These are phyloP conservation scores for Andrena bucephala DNA, from an alignment of 2,888 invertebrate genomes.

Conservation along the genomic window DNA sequence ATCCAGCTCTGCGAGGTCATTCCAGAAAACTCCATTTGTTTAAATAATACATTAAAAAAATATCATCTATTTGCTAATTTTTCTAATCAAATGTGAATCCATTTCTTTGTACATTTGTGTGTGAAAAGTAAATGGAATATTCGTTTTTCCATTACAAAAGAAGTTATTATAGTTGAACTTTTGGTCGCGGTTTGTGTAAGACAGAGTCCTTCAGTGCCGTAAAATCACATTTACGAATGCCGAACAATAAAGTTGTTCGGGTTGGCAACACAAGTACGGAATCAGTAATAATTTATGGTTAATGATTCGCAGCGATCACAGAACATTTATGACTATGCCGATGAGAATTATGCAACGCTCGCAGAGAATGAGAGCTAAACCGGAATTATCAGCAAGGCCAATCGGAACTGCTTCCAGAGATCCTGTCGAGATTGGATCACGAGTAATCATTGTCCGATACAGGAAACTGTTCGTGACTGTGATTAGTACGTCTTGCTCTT, in stretches of 20 bases:
- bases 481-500: constrained; percentile 21
- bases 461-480: constrained; percentile 12
- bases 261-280: constrained; percentile 43
- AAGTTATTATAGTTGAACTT: no score
- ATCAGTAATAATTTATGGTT: constrained; percentile 32
- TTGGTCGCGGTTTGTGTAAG: no score
- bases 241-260: constrained; percentile 3
- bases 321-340: constrained; percentile 64
- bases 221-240: no score
- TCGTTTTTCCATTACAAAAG: no score
- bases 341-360: constrained; percentile 44
- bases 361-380: constrained; percentile 48
- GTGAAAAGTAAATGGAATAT: no score
- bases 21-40: no score
- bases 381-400: constrained; percentile 71
- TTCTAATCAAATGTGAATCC: no score
- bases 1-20: no score
- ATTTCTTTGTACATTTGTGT: no score
- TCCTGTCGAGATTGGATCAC: constrained; percentile 11
- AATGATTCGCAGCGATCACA: constrained; percentile 22
- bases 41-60: no score
- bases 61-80: no score
- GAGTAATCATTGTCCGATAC: constrained; percentile 28
- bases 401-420: constrained; percentile 48
- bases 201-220: no score